Percentiles rank a stretch among this genome's conserved stretches.
phyloP scores from a whole-genome alignment of 2,888 invertebrate genomes.

The Doris montereyensis region DNA sequence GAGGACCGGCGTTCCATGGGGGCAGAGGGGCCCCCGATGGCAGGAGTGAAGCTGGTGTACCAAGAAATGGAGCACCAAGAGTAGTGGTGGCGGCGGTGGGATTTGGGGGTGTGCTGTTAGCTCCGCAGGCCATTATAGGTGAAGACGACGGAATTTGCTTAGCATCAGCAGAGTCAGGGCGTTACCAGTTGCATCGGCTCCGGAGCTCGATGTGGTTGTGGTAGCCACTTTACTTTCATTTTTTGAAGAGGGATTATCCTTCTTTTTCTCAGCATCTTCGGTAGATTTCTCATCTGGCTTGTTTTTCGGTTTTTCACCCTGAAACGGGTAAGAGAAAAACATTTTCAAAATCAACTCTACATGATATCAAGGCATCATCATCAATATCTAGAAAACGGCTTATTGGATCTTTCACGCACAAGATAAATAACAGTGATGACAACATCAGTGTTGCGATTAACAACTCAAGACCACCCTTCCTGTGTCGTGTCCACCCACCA shows the following conservation, averaged over 20 bases:
- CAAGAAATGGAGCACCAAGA: not conserved
- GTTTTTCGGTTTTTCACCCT: constrained; percentile 43
- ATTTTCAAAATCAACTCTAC: not conserved
- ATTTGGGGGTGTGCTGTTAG: too few species aligned
- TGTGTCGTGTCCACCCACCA: too few species aligned
- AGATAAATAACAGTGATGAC: too few species aligned
- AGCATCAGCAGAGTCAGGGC: not conserved
- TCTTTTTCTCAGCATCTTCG: not conserved
- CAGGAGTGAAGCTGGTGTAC: not conserved
- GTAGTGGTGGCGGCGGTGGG: too few species aligned
- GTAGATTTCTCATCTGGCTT: not conserved
- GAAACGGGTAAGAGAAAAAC: not conserved
- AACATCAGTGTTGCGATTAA: too few species aligned
- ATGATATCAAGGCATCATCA: not conserved
- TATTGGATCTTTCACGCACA: not conserved
- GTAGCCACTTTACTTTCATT: too few species aligned
- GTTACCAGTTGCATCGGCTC: constrained; percentile 8
- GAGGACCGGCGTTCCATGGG: not conserved
- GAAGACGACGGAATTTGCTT: not conserved
- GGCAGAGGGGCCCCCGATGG: constrained; percentile 20
- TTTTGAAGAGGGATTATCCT: too few species aligned
- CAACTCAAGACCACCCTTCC: too few species aligned
- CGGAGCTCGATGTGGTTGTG: not conserved
- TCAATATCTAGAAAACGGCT: too few species aligned
- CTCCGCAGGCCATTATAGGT: too few species aligned